Evolutionary conservation across 2,113 vertebrate species (phyloP).

Genomic region (Planiliza haematocheilus): DNA sequence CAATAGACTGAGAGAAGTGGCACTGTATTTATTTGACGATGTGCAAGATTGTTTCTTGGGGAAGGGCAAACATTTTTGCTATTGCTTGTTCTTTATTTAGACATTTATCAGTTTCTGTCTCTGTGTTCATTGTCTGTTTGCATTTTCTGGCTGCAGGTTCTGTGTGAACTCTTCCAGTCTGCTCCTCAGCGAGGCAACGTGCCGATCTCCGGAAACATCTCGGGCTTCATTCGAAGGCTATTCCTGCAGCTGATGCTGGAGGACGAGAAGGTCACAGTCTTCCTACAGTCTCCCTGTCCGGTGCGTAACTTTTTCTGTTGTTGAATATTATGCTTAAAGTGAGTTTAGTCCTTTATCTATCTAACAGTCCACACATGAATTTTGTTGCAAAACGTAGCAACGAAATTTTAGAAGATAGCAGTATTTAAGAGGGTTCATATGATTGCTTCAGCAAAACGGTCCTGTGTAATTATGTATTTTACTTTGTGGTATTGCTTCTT

Average conservation of each 20-base stretch:
- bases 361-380: too few species aligned
- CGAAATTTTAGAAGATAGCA: too few species aligned
- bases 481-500: too few species aligned
- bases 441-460: too few species aligned
- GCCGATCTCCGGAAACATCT: constrained; percentile 96
- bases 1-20: too few species aligned
- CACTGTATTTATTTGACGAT: too few species aligned
- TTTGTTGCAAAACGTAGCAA: too few species aligned
- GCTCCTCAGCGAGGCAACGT: constrained; percentile 94
- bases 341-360: too few species aligned
- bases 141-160: constrained; percentile 85
- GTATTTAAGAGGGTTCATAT: too few species aligned
- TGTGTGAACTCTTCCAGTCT: constrained; percentile 98
- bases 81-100: neutral
- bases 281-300: constrained; percentile 98
- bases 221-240: constrained; percentile 95
- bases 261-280: constrained; percentile 99
- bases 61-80: too few species aligned
- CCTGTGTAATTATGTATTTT: too few species aligned
- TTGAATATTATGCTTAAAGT: neutral
- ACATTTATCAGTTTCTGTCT: neutral
- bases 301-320: constrained; percentile 80
- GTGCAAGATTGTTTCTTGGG: too few species aligned
- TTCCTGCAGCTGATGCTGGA: constrained; percentile 99
- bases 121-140: neutral